Percentiles rank a stretch among this genome's conserved stretches.
phyloP scores from a whole-genome alignment of 2,888 invertebrate species.

The Zaprionus obscuricornis region DNA sequence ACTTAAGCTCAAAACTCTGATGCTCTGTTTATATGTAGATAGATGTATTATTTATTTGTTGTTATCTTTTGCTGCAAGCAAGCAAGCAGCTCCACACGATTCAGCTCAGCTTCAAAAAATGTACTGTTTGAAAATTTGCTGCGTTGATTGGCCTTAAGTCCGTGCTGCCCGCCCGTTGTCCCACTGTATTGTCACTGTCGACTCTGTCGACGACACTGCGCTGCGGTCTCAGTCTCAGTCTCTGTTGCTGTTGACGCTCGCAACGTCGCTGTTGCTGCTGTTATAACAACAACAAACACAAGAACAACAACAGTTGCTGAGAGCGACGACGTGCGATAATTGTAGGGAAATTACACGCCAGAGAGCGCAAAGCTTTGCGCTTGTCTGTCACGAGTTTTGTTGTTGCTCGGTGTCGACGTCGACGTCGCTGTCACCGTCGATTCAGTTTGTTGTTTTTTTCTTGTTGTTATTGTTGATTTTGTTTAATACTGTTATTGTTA shows the following conservation, averaged over 20 bases:
- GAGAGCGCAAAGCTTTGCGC: constrained; percentile 40
- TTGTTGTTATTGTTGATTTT: constrained; percentile 12
- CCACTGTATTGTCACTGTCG: constrained; percentile 34
- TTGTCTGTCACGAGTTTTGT: constrained; percentile 30
- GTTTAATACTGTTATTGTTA: constrained; percentile 16
- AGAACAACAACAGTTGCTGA: not conserved
- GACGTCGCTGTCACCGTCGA: too few relatives aligned
- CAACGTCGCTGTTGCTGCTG: constrained; percentile 1
- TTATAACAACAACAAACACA: constrained; percentile 19
- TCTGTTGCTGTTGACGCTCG: constrained; percentile 22
- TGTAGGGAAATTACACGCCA: constrained; percentile 68
- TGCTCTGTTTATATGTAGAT: constrained; percentile 9
- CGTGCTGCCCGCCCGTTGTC: constrained; percentile 46
- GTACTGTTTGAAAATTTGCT: constrained; percentile 72
- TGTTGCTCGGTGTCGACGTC: too few relatives aligned
- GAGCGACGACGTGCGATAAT: constrained; percentile 61
- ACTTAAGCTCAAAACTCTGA: too few relatives aligned
- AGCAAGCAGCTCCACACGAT: constrained; percentile 20
- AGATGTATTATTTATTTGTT: constrained; percentile 22
- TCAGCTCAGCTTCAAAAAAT: constrained; percentile 67
- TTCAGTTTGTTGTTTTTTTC: constrained; percentile 14
- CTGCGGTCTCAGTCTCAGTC: constrained; percentile 16
- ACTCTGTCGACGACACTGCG: too few relatives aligned
- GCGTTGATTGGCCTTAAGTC: constrained; percentile 75
- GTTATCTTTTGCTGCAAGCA: constrained; percentile 43